Percentiles rank a stretch among this genome's conserved stretches.
Evolutionary conservation across 2,888 invertebrate genomes (phyloP).

Genomic region (Tipula confusa): DNA sequence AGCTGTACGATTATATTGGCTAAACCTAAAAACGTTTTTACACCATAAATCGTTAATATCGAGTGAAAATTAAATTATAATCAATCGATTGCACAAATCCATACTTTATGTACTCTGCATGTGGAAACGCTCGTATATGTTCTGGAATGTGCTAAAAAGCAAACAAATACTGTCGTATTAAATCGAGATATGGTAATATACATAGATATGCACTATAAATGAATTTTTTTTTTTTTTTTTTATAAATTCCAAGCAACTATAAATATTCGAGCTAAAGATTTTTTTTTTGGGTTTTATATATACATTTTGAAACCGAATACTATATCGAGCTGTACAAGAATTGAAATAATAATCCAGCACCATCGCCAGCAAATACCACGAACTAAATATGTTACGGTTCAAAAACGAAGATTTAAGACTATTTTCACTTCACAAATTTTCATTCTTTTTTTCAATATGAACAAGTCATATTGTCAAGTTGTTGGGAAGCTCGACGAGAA

Average conservation of each 20-base stretch:
- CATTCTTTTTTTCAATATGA: neutral
- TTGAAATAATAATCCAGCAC: neutral
- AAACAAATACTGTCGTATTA: neutral
- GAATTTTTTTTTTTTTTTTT: too few species aligned
- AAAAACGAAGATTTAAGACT: neutral
- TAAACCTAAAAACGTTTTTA: neutral
- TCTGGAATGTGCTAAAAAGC: neutral
- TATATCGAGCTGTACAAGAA: neutral
- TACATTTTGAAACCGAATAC: neutral
- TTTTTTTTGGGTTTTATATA: neutral
- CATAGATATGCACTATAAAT: neutral
- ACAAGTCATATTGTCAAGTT: conserved; percentile 9
- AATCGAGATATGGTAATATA: neutral
- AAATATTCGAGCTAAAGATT: neutral
- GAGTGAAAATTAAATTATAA: neutral
- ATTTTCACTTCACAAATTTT: neutral
- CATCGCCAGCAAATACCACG: neutral
- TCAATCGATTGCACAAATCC: neutral
- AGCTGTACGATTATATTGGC: too few species aligned
- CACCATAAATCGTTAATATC: neutral
- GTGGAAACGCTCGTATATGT: neutral
- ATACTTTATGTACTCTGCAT: too few species aligned
- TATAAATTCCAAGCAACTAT: neutral
- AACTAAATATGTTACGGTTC: neutral
- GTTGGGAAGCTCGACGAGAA: neutral